Conservation (phyloP, 2,888 invertebrate species). For the Tetranychus piercei region DNA sequence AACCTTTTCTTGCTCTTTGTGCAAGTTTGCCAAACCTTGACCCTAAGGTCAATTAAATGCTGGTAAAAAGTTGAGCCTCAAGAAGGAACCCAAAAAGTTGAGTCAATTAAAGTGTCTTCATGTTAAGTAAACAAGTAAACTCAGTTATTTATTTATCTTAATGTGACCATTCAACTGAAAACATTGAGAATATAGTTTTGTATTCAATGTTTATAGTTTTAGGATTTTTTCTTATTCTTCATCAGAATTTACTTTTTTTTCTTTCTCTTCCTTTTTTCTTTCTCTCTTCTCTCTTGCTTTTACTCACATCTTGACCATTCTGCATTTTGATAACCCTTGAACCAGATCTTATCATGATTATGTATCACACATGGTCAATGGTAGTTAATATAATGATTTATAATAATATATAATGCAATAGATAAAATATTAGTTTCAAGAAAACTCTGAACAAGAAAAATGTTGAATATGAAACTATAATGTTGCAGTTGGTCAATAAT, state of each 20-base stretch:
- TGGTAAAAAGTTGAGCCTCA: not conserved
- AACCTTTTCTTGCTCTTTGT: not conserved
- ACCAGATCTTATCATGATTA: not conserved
- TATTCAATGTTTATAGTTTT: not conserved
- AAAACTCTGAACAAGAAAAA: not conserved
- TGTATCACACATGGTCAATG: not conserved
- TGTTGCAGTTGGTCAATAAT: not conserved
- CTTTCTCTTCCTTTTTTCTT: not conserved
- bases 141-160: not conserved
- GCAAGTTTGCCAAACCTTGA: not conserved
- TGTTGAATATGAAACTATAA: not conserved
- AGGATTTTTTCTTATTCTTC: not conserved
- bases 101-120: not conserved
- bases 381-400: not conserved
- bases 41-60: not conserved
- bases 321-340: not conserved
- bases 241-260: not conserved
- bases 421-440: not conserved
- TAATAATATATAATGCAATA: not conserved
- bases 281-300: not conserved
- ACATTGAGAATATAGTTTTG: not conserved
- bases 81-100: not conserved
- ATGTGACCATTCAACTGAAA: not conserved
- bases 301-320: not conserved
- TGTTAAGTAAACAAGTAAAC: not conserved